These are phyloP conservation scores for Palythoa grandis DNA, from an alignment of 92 coral and sea anemone species.

Conservation along the genomic window DNA sequence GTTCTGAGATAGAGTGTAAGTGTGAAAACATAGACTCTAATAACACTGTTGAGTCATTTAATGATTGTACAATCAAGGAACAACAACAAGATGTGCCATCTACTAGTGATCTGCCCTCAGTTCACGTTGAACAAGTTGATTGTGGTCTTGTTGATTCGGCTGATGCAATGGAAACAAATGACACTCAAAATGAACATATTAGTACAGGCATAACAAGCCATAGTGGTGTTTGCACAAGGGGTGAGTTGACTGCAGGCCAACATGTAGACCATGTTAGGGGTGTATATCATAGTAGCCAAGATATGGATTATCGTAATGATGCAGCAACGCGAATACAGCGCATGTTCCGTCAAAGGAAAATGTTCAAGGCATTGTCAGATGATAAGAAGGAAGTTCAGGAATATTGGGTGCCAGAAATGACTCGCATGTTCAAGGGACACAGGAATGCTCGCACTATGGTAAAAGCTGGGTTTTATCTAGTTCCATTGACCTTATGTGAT, in stretches of 20 bases:
- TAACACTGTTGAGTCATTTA: neutral
- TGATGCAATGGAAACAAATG: constrained; percentile 25
- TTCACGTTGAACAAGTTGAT: constrained; percentile 29
- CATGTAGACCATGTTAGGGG: neutral
- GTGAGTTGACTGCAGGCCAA: constrained; percentile 24
- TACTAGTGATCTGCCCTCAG: constrained; percentile 7
- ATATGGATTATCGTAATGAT: constrained; percentile 48
- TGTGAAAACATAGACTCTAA: neutral
- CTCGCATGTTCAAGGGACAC: constrained; percentile 86
- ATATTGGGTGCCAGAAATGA: constrained; percentile 82
- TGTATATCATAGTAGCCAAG: neutral
- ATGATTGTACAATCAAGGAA: neutral
- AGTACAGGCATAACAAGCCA: neutral
- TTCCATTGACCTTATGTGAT: neutral
- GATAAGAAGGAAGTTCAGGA: constrained; percentile 37
- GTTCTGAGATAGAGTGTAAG: neutral
- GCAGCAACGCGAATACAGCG: constrained; percentile 96
- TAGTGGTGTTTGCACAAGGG: constrained; percentile 2
- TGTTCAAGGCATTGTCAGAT: constrained; percentile 46
- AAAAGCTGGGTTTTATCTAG: constrained; percentile 14
- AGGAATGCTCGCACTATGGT: constrained; percentile 99
- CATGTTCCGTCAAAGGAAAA: constrained; percentile 78
- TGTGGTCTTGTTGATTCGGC: neutral
- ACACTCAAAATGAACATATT: neutral
- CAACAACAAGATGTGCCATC: neutral